Base-by-base conservation (phyloP, 2,888 invertebrate genomes). In the Kryphioiulus occultus region DNA sequence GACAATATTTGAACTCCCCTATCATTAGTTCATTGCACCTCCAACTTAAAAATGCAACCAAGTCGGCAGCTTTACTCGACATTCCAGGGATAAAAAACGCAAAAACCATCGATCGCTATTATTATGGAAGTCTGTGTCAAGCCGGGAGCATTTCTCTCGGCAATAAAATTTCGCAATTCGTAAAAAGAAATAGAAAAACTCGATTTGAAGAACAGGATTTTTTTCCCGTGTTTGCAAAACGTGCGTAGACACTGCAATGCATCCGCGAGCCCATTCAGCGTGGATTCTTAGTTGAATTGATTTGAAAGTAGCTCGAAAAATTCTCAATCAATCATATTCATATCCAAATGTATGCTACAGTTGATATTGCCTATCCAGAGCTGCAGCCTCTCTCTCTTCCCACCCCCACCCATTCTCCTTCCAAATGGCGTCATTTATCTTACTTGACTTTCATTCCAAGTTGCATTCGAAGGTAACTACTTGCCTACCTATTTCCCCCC, bases 321-420 rank as follows among this genome's bases (percentile, higher is more conserved):
- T 78, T 78, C 78, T 78, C 78, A 78, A 78, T 78, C 78, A 78
- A 78, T 78, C 78, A 78, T 78, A 78, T 78, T 78, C 78, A 78
- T 78, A 78, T 78, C 78, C 78, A 78, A 78, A 78, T 78, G 78
- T 78, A 30, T 78, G 78, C 78, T 30, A 12, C 78, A 78, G 78
- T 78, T 78, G 78, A 78, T 78, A 78, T 78, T 78, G 78, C 78
- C 78, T 78, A 30, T 30, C 78, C 78, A 30, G 1, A 68, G n/a
- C 15, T 30, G 30, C 9, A 53, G 78, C 30, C 15, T 12, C 26
- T 5, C 68, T 68, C 15, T n/a, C 59, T 3, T 26, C 22, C 68
- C 22, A 22, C 68, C 78, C 30, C 26, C 78, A 9, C 30, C 30
- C 22, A n/a, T 78, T 30, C 12, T 44, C 26, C 78, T 26, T 78